Evolutionary conservation across 2,797 vertebrate species (phyloP).

Genomic region (Eidolon dupreanum): DNA sequence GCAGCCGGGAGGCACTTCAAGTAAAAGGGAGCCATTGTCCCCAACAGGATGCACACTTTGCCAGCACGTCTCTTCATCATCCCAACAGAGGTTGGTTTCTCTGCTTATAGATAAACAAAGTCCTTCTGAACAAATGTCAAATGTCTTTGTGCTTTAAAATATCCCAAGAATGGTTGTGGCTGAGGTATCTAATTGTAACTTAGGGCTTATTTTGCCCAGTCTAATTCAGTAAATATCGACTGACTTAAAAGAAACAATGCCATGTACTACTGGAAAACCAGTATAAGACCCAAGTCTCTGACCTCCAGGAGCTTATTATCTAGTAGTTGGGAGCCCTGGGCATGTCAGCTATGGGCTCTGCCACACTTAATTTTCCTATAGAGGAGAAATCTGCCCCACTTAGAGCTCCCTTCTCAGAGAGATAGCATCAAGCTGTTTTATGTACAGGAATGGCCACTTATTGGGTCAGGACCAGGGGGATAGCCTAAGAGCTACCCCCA

Average conservation of each 20-base stretch:
- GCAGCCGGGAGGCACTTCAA: slow-evolving; percentile 28
- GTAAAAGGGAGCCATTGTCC: slow-evolving; percentile 14
- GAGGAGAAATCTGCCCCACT: neutral
- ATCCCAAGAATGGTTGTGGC: neutral
- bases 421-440: neutral
- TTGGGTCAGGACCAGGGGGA: neutral
- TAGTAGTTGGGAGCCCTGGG: no score
- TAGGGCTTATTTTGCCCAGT: neutral
- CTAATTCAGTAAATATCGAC: neutral
- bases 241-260: neutral
- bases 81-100: slow-evolving; percentile 34
- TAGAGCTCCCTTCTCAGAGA: neutral
- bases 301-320: neutral
- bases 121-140: slow-evolving; percentile 55
- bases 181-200: neutral
- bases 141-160: slow-evolving; percentile 44
- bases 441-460: neutral
- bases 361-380: neutral
- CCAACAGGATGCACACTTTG: neutral
- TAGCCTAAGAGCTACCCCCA: neutral
- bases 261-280: neutral
- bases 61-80: neutral
- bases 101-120: neutral
- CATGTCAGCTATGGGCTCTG: neutral
- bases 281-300: neutral